Evolutionary conservation across 2,113 vertebrate species (phyloP), one percentile per base, ranked within the genome.

Genomic region (Siphamia tubifer): DNA sequence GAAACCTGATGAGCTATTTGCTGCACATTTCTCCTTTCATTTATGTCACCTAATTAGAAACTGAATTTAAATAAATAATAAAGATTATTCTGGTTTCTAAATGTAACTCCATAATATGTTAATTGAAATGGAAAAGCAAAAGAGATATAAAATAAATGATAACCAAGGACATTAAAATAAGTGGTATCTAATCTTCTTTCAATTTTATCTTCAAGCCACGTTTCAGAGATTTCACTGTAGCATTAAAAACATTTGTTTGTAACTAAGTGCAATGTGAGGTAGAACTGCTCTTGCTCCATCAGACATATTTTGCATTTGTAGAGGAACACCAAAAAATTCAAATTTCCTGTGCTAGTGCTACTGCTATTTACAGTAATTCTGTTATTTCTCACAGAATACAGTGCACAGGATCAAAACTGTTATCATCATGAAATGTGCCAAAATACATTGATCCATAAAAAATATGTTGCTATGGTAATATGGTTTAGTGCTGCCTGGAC

Each of bases 1-100:
- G 20, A 49, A 15, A 45, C 38, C 17, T 2, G 35, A 73, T 16
- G 21, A 6, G 52, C 27, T 27, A 10, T n/a, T 38, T 40, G 42
- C 5, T 57, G 63, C 47, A 75, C 60, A 56, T 69, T 65, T 61
- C 39, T 52, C 56, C 3, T 36, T 9, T 40, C 30, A 23, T 66
- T 48, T 23, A 38, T 55, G 13, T 40, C 13, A 20, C 15, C 20
- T 4, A 15, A 21, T 47, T 12, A 23, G 30, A 42, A 1, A 31
- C 31, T 24, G 27, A 48, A 48, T 48, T 48, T 11, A 5, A 44
- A 44, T 24, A 25, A n/a, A 16, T 5, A 17, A 17, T 48, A 15
- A 13, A 17, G n/a, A 17, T 30, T 30, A 7, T 30, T 7, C 28
- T 9, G 28, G 1, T n/a, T n/a, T n/a, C n/a, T n/a, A n/a, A n/a